Evolutionary conservation across 2,113 vertebrate species (phyloP), one percentile per base, ranked within the genome.

Genomic region (Gnathonemus longibarbis): DNA sequence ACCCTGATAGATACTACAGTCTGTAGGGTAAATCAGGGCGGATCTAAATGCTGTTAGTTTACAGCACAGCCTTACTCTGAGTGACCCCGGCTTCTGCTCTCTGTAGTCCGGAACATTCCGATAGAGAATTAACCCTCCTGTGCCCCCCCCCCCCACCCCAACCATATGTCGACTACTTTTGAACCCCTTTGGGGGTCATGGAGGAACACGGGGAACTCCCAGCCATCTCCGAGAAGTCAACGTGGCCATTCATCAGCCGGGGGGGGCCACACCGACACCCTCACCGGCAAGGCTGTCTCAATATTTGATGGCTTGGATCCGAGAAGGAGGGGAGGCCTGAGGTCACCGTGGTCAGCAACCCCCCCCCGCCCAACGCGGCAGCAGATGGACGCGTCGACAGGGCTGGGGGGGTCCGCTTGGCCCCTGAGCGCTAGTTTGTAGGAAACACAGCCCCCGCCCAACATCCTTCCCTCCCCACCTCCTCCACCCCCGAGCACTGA

Each of bases 341-440:
- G 84, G 48, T 52, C 24, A 5, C 84, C 48, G n/a, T 49, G 48
- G 48, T 86, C 24, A 50, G 48, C 45, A 52, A 39, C 52, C 52
- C 13, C 49, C n/a, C 48, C 85, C 85, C 48, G 39, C 39, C 39
- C 39, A 39, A 39, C 39, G 8, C 19, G 27, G 50, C 31, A 45
- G 31, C 53, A 56, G 53, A 52, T 46, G 90, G 80, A 88, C 88
- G 90, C 92, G 90, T 91, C 92, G 91, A 94, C 92, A 90, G 92
- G 93, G 91, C 89, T 6, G 42, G 3, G 10, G 70, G 84, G 90
- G 83, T 91, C 92, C 91, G 87, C 91, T 39, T 92, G 56, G 70
- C 84, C 90, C 53, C 91, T 89, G 62, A 35, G 31, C 70, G 1
- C 70, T 39, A 31, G 70, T 77, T 89, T 90, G 87, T 87, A 89